Evolutionary conservation across 2,888 invertebrate genomes (phyloP).

Genomic region (Eremobia ochroleuca): DNA sequence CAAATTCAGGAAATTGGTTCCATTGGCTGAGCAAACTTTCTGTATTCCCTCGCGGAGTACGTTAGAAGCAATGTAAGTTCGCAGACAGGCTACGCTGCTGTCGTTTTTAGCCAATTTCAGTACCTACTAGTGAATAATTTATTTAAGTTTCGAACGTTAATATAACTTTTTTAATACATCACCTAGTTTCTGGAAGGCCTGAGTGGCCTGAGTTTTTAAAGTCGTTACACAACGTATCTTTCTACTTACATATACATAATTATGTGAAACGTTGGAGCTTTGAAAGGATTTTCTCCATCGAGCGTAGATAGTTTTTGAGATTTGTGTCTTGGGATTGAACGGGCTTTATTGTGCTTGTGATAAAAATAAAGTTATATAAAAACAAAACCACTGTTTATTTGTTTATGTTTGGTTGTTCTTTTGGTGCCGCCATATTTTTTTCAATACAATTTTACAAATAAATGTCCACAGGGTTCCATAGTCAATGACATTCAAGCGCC

Average conservation of each 20-base stretch:
- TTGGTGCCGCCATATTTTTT: too few species aligned
- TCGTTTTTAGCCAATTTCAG: constrained; percentile 69
- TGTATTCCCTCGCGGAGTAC: constrained; percentile 73
- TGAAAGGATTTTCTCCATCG: background rate
- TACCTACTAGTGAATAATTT: constrained; percentile 67
- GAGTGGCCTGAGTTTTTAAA: constrained; percentile 34
- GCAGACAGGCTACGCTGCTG: constrained; percentile 72
- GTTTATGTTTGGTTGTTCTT: too few species aligned
- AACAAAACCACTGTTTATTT: background rate
- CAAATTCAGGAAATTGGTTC: constrained; percentile 83
- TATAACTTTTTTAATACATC: constrained; percentile 63
- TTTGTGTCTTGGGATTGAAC: background rate
- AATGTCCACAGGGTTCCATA: too few species aligned
- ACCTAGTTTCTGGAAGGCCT: constrained; percentile 30
- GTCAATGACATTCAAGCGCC: too few species aligned
- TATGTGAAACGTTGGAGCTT: background rate
- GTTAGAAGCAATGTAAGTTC: constrained; percentile 79
- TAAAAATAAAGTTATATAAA: background rate
- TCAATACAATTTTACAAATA: too few species aligned
- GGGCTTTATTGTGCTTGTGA: background rate
- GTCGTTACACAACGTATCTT: constrained; percentile 15
- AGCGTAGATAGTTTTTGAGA: background rate
- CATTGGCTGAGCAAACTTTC: constrained; percentile 80
- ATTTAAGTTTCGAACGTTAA: constrained; percentile 63
- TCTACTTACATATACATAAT: too few species aligned